phyloP scores from a whole-genome alignment of 2,113 vertebrate genomes.

The Lagopus muta region DNA sequence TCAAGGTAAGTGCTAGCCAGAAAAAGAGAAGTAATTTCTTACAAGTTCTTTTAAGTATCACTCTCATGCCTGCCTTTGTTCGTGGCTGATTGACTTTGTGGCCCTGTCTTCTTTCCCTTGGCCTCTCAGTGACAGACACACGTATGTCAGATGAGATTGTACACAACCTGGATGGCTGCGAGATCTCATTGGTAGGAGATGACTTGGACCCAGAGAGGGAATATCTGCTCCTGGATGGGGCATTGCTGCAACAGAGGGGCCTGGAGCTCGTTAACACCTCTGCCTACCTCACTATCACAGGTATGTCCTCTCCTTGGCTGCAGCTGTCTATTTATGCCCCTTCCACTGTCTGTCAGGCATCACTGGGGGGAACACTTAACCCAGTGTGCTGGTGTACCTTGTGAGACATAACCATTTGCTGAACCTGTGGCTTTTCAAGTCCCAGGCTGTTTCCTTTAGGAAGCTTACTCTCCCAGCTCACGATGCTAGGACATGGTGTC shows the following conservation, averaged over 20 bases:
- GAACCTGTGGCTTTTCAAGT: background rate
- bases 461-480: background rate
- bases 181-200: conserved; percentile 93
- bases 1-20: conserved; percentile 1
- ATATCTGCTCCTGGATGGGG: conserved; percentile 89
- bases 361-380: background rate
- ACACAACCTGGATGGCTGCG: conserved; percentile 95
- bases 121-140: conserved; percentile 76
- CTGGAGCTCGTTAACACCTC: conserved; percentile 95
- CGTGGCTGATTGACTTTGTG: background rate
- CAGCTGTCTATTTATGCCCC: background rate
- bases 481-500: background rate
- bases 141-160: conserved; percentile 95
- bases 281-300: conserved; percentile 92
- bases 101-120: background rate
- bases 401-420: background rate
- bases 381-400: background rate
- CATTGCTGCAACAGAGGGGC: conserved; percentile 88
- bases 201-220: conserved; percentile 92
- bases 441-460: background rate
- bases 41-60: background rate
- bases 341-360: background rate
- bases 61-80: background rate
- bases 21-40: background rate
- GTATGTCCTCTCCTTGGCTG: conserved; percentile 62